Base-by-base conservation (phyloP, 2,113 vertebrate species). In the Proterorhinus semilunaris region DNA sequence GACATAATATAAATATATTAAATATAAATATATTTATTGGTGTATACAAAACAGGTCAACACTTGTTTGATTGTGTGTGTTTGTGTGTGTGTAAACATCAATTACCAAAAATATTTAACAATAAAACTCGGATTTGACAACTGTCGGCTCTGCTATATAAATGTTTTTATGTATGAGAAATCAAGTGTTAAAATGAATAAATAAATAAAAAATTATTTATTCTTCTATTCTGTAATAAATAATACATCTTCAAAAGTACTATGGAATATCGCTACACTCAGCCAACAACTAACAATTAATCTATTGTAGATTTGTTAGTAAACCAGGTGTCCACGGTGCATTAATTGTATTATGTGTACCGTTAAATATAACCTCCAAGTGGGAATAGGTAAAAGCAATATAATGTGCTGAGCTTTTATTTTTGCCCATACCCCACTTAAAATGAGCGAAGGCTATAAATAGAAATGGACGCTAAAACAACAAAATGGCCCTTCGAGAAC, bases 301-400 rank as follows among this genome's bases (percentile, higher is more conserved):
- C 2, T 7, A 42, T 58, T 43, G 36, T 12, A 58, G 27, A 44
- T 42, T 42, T 43, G 36, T 42, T 43, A 44, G 58, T 15, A 43
- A n/a, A 61, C 58, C 42, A 61, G 58, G 58, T 61, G 58, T 44
- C 13, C 12, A 8, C 12, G 43, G 55, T 15, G 27, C 27, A 36
- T 58, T 58, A 36, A 58, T 43, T 58, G 42, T 15, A 61, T n/a
- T 61, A 42, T 13, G 11, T 10, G 1, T 58, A 36, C 13, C 15
- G 27, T 16, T 43, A 61, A 61, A 61, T 61, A 61, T 61, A 61
- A 61, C 58, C 42, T 9, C 42, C 58, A 44, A n/a, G 1, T 61
- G 58, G 58, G 58, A 61, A 45, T 10, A 61, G 7, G 36, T 45
- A 44, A 44, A 59, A 42, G 27, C 27, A 42, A 59, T 59, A 9